Base-by-base conservation (phyloP, 2,888 invertebrate species). In the Sepioteuthis lessoniana region DNA sequence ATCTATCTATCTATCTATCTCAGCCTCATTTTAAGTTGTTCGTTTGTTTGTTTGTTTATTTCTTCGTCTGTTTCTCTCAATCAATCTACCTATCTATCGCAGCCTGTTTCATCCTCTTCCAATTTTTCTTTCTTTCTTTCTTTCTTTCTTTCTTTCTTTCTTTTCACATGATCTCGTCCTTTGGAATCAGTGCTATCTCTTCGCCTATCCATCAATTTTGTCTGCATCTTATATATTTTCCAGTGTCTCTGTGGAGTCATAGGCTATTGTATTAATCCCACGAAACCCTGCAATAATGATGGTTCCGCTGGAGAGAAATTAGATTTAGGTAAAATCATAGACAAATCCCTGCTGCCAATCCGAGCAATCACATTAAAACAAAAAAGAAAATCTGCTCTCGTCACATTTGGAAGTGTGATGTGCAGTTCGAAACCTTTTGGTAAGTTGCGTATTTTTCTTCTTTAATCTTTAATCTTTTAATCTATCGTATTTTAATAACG, bases 231-330 rank as follows among this genome's bases (percentile, higher is more conserved):
- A n/a, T n/a, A n/a, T n/a, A n/a, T 21, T 38, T 94, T 94, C 5
- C 93, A 96, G 96, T 96, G 96, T 95, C 93, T 95, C 19, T 96
- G 96, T 94, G 96, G 96, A 21, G 94, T 95, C 90, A 93, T 95
- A 10, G 95, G 95, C 16, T 94, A 93, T 31, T 96, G 96, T 94
- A 37, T 35, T 19, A 93, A 94, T 19, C 92, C 93, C 21, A 60
- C 76, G 28, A 91, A 94, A 0, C 92, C 93, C 60, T 96, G 96
- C 94, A 95, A 95, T 94, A 95, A 95, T 94, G 94, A 96, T 93
- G 96, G 96, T 1, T 19, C 38, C n/a, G 94, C 94, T 1, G 38
- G 19, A 19, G 37, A 46, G 2, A 60, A 47, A 1, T 42, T 46
- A 5, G 96, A 96, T 90, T 93, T 92, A 21, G 96, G 96, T 7